Conservation (phyloP, 2,888 invertebrate genomes). For the Torymus aiolomorphi region DNA sequence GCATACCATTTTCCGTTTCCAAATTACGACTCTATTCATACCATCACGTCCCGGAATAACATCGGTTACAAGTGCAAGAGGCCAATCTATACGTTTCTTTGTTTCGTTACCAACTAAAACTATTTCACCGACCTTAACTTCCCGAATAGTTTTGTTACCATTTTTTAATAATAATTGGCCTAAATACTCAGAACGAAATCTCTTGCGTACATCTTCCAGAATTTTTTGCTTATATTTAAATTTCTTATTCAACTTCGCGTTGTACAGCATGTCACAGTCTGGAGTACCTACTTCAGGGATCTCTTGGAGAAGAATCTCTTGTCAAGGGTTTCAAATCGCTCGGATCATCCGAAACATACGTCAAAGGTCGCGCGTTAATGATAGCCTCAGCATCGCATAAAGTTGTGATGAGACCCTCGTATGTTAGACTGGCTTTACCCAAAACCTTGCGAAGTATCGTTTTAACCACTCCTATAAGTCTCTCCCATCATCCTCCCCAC, state of each 20-base stretch:
- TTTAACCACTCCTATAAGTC: conserved; percentile 10
- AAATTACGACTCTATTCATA: too few species aligned
- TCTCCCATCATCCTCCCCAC: conserved; percentile 36
- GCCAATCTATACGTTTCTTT: neutral
- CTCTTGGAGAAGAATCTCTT: neutral
- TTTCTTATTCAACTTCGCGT: neutral
- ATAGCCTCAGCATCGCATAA: conserved; percentile 30
- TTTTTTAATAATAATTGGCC: neutral
- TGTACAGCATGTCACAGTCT: neutral
- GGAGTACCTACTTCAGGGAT: neutral
- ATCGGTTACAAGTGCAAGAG: neutral
- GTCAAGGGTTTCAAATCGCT: neutral
- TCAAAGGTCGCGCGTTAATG: too few species aligned
- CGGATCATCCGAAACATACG: conserved; percentile 24
- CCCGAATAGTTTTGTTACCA: neutral
- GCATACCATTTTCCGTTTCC: too few species aligned
- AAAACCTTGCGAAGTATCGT: neutral
- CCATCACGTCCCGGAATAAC: neutral
- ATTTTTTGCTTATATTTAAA: neutral
- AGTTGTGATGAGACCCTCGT: neutral
- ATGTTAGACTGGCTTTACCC: neutral
- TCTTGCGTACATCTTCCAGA: neutral
- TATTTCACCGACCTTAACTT: conserved; percentile 7
- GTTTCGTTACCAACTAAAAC: conserved; percentile 5
- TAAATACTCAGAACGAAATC: neutral